A percentile compares a stretch with the other conserved stretches of the same genome.
phyloP scores from a whole-genome alignment of 2,888 invertebrate species.

The Plagodis dolabraria region DNA sequence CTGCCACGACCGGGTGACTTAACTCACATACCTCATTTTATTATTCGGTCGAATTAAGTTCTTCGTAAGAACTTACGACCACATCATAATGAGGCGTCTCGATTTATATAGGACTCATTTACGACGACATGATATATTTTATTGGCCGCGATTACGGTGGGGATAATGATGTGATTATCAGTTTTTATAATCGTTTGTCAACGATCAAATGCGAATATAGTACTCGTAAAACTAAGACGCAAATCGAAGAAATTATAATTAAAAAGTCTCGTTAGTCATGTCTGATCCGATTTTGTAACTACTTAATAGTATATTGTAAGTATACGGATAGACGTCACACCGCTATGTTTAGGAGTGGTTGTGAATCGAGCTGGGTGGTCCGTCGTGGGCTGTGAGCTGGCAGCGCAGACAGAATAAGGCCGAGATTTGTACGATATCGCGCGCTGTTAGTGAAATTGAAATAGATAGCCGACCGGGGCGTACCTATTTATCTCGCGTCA shows the following conservation, averaged over 20 bases:
- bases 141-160: conserved; percentile 49
- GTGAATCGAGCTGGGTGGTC: conserved; percentile 76
- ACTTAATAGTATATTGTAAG: conserved; percentile 63
- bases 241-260: conserved; percentile 37
- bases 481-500: conserved; percentile 69
- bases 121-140: conserved; percentile 62
- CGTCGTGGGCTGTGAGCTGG: conserved; percentile 58
- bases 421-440: conserved; percentile 78
- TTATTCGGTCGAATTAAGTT: conserved; percentile 67
- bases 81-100: conserved; percentile 55
- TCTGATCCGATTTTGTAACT: conserved; percentile 62
- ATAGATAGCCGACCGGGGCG: conserved; percentile 67
- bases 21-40: conserved; percentile 60
- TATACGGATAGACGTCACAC: conserved; percentile 69
- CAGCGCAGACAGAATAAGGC: conserved; percentile 68
- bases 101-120: conserved; percentile 63
- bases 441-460: conserved; percentile 75
- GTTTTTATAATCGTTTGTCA: conserved; percentile 55
- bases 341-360: conserved; percentile 75
- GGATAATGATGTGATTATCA: conserved; percentile 60
- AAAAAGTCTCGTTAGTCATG: conserved; percentile 35
- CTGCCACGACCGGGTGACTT: conserved; percentile 48
- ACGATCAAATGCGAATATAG: conserved; percentile 48
- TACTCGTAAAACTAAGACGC: conserved; percentile 32
- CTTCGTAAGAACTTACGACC: conserved; percentile 47